Percentiles rank a stretch among this genome's conserved stretches.
Evolutionary conservation across 2,888 invertebrate species (phyloP).

Genomic region (Lasioglossum lativentre): DNA sequence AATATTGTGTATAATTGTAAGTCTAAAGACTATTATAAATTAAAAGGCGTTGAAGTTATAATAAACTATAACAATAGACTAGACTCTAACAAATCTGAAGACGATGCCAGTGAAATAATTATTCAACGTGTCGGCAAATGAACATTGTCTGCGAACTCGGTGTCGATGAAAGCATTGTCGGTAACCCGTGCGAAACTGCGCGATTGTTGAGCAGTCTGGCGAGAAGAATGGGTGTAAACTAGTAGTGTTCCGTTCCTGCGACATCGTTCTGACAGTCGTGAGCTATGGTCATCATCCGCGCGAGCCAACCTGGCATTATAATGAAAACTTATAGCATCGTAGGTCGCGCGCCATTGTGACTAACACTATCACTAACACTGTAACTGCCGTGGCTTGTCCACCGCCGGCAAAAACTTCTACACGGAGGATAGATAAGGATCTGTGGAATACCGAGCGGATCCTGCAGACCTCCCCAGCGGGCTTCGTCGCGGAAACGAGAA

Average conservation of each 20-base stretch:
- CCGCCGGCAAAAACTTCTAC: slow-evolving; percentile 36
- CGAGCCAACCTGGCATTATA: slow-evolving; percentile 39
- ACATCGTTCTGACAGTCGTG: slow-evolving; percentile 37
- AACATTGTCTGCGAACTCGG: no score
- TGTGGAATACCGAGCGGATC: slow-evolving; percentile 41
- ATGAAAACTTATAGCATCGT: slow-evolving; percentile 60
- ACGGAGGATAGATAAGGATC: slow-evolving; percentile 46
- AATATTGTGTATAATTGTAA: no score
- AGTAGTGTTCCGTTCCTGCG: slow-evolving; percentile 16
- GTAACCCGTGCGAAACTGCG: no score
- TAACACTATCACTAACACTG: slow-evolving; percentile 25
- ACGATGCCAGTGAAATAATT: no score
- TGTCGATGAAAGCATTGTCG: no score
- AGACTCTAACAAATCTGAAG: no score
- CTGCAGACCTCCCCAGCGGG: slow-evolving; percentile 13
- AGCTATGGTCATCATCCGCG: slow-evolving; percentile 44
- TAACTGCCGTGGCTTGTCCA: slow-evolving; percentile 25
- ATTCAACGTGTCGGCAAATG: no score
- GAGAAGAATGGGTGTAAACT: slow-evolving; percentile 23
- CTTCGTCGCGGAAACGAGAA: slow-evolving; percentile 16
- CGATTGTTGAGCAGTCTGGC: no score
- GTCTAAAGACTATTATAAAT: no score
- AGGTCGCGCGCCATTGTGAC: slow-evolving; percentile 39
- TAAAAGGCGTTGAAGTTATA: no score
- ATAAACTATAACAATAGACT: no score